Conservation (phyloP, 1,140 invertebrate genomes). For the Batillaria attramentaria region DNA sequence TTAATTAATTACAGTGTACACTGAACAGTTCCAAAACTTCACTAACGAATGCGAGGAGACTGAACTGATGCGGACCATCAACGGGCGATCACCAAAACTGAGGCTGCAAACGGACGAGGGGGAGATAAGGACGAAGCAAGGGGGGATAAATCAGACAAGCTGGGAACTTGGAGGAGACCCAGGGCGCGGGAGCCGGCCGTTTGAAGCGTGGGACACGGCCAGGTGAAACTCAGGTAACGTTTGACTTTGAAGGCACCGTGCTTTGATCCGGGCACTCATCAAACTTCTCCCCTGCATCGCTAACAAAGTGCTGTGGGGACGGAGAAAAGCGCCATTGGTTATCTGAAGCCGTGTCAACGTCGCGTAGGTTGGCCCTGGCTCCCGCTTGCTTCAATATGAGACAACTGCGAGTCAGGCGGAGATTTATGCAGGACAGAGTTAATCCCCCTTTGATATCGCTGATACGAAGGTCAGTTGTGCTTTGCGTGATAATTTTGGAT, state of each 20-base stretch:
- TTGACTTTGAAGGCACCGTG: constrained; percentile 18
- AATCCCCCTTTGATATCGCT: too few relatives aligned
- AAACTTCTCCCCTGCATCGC: background rate
- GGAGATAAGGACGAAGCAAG: constrained; percentile 4
- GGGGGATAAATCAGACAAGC: background rate
- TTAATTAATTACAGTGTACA: too few relatives aligned
- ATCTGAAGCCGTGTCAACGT: background rate
- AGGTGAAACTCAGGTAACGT: too few relatives aligned
- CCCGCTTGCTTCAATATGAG: background rate
- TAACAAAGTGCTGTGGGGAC: background rate
- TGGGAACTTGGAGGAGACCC: background rate
- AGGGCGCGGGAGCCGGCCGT: background rate
- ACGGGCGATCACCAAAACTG: too few relatives aligned
- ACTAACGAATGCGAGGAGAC: too few relatives aligned
- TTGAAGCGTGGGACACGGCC: constrained; percentile 6
- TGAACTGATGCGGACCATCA: too few relatives aligned
- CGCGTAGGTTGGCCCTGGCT: background rate
- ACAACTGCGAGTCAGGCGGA: background rate
- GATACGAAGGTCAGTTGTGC: too few relatives aligned
- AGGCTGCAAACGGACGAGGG: constrained; percentile 4
- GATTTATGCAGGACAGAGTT: background rate
- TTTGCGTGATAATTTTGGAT: too few relatives aligned
- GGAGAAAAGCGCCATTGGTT: background rate
- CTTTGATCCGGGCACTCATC: too few relatives aligned
- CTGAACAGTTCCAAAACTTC: too few relatives aligned